Base-by-base conservation (phyloP, 92 coral and sea anemone species). In the Zoanthus sociatus region DNA sequence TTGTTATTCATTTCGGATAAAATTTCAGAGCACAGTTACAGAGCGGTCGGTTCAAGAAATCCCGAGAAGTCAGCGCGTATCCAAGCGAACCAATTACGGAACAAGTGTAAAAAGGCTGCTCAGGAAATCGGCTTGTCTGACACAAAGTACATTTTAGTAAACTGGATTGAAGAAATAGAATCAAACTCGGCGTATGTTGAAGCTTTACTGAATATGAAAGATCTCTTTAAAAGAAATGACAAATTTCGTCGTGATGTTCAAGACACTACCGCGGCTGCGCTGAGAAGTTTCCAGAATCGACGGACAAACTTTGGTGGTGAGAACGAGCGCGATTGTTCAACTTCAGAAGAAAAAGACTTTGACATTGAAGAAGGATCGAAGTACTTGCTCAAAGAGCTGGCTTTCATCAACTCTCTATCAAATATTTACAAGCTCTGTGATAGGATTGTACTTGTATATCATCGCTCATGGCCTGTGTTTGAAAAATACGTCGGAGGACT, bases 391-490 rank as follows among this genome's bases (percentile, higher is more conserved):
- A 90, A 95, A 75, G 96, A 93, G 64, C 71, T 95, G 15, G 96
- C 96, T 12, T 95, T 95, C 55, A 37, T 90, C 10, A 85, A 78
- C 9, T 92, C 91, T 8, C 82, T 93, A 5, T 91, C 94, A 33
- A 71, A 76, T 61, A 79, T 93, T 79, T 88, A 93, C 55, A 77
- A 90, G 42, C 68, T 58, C 71, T 93, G 98, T 51, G 73, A 92
- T 18, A 91, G 91, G 50, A 93, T 85, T 88, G 94, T 95, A 3
- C n/a, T 90, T 8, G 96, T 95, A 53, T 95, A 95, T 87, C 95
- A 95, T 48, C 95, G 98, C 51, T 16, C 90, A 0, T 90, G 94
- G 94, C 96, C 95, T n/a, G 89, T 95, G n/a, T 37, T 93, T 50
- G 96, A 95, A 83, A 95, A 87, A 61, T 92, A 71, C 74, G 86